These are phyloP conservation scores for Erythrocebus patas DNA, from an alignment of 2,113 vertebrate species.

Conservation along the genomic window DNA sequence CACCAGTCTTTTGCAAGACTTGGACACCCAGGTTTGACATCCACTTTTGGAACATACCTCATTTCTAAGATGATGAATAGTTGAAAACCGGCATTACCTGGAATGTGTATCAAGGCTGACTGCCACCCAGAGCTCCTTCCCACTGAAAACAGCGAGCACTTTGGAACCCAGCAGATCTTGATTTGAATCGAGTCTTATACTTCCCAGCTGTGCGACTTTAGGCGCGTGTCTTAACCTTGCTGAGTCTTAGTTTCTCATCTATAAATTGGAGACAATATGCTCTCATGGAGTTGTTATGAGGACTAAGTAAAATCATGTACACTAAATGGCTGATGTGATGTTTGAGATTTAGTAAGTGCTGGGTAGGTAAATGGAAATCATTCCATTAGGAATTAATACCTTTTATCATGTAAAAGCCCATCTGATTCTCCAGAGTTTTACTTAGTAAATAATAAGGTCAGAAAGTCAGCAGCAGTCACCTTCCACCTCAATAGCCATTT, in stretches of 20 bases:
- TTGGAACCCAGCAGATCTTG: background rate
- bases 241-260: background rate
- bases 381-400: background rate
- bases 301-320: background rate
- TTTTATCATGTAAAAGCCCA: slow-evolving; percentile 7
- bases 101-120: background rate
- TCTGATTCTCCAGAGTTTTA: background rate
- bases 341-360: background rate
- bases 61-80: background rate
- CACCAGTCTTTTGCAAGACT: background rate
- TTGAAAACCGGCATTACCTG: background rate
- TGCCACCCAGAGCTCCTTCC: background rate
- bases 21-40: background rate
- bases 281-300: background rate
- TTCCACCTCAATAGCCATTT: background rate
- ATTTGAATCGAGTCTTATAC: background rate
- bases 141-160: background rate
- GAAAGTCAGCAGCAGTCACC: background rate
- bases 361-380: background rate
- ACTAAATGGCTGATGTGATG: background rate
- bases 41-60: background rate
- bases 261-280: background rate
- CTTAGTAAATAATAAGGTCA: background rate
- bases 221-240: background rate
- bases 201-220: background rate